Base-by-base conservation (phyloP, 2,888 invertebrate genomes). In the Eretmocerus hayati region DNA sequence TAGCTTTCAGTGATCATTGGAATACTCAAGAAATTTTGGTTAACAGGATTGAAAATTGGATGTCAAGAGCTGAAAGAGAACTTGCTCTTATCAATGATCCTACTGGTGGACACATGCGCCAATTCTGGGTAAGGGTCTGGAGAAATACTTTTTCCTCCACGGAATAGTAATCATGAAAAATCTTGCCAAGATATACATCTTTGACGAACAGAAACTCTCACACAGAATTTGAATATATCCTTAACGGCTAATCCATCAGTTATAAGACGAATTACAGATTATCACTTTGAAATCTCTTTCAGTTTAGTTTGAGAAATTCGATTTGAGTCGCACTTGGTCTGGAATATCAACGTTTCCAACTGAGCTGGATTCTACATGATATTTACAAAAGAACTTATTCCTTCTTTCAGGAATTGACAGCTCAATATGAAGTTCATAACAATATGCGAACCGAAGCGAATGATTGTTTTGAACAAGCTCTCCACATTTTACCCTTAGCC, bases 341-440 rank as follows among this genome's bases (percentile, higher is more conserved):
- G n/a, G n/a, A n/a, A n/a, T n/a, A n/a, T n/a, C n/a, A n/a, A n/a
- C n/a, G n/a, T n/a, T n/a, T n/a, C n/a, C n/a, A n/a, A n/a, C n/a
- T n/a, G n/a, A n/a, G n/a, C n/a, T n/a, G n/a, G n/a, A n/a, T n/a
- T n/a, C n/a, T n/a, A n/a, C n/a, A n/a, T n/a, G n/a, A n/a, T n/a
- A n/a, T n/a, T n/a, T n/a, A n/a, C n/a, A n/a, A n/a, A 49, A 16
- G 20, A 3, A 39, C 5, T 36, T 40, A n/a, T 44, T 48, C 53
- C 42, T 35, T 41, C 33, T 37, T n/a, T 42, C 58, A 80, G 81
- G 90, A 90, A 72, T 71, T 90, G 38, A 90, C 89, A 69, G 90
- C 90, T 1, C 88, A 90, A 60, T 87, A 87, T 61, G 90, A 90
- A 74, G 81, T 90, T 20, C 81, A 90, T 66, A 88, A 87, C 58